phyloP scores from a whole-genome alignment of 2,888 invertebrate species.

The Rotaria socialis region DNA sequence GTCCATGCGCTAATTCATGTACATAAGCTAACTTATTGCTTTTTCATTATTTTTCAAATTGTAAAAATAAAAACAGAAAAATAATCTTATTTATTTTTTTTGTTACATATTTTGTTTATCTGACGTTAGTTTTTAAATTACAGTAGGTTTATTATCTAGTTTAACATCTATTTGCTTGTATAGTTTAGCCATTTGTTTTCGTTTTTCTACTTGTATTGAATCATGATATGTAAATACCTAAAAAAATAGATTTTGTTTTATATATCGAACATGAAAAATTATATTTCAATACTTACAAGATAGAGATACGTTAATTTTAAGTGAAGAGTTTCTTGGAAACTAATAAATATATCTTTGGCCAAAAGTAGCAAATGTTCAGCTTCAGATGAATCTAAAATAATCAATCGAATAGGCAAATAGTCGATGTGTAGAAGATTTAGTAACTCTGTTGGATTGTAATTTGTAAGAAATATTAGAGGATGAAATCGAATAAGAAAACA shows the following conservation, averaged over 20 bases:
- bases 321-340: constrained; percentile 17
- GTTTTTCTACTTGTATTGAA: constrained; percentile 9
- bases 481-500: too few species aligned
- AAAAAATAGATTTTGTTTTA: background rate
- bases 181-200: background rate
- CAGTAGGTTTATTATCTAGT: background rate
- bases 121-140: background rate
- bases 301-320: constrained; percentile 28
- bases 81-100: background rate
- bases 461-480: too few species aligned
- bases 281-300: background rate
- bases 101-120: background rate
- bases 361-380: constrained; percentile 7
- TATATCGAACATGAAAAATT: too few species aligned
- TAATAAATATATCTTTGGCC: constrained; percentile 8
- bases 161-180: background rate
- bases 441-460: background rate
- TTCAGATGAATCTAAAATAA: constrained; percentile 9
- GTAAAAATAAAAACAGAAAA: background rate
- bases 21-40: background rate
- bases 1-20: background rate
- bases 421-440: background rate
- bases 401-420: too few species aligned
- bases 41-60: background rate
- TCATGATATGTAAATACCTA: constrained; percentile 25